Evolutionary conservation across 2,113 vertebrate genomes (phyloP), one percentile per base, ranked within the genome.

Genomic region (Sclerurus mexicanus): DNA sequence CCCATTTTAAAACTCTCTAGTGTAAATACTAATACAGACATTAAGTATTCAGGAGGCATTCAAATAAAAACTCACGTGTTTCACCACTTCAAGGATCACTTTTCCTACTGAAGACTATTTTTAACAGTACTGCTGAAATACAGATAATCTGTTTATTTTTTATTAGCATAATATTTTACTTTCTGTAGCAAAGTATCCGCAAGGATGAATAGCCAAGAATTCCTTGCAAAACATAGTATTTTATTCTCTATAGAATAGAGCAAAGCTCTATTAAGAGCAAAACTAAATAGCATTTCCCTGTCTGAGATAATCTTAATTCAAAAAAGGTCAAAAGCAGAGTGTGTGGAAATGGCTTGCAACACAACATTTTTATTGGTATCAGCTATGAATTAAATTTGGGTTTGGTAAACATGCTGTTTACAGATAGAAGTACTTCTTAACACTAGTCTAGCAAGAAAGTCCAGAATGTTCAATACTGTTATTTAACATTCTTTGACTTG

Each of bases 41-140:
- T 89, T 92, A 92, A 92, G 77, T 82, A 92, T 93, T 96, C 95
- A 92, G 86, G 76, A 95, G 74, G 90, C 95, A 96, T 94, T 96
- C 62, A 93, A 93, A 84, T 89, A 96, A 79, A 93, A 90, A 92
- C 21, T 86, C 93, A 88, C 4, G 2, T 86, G 85, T 82, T 90
- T 89, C 44, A 86, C n/a, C 40, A 90, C 58, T 83, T 75, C 81
- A 87, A 84, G n/a, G 49, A 96, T 68, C 59, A 55, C 22, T 93
- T 87, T 91, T 84, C 77, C 84, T 89, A 42, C 52, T 72, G 47
- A 85, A 91, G 58, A 72, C 66, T 95, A n/a, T 87, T 94, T 95
- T 95, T 94, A 89, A 64, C 25, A 64, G 64, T 81, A 84, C 27
- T 79, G 62, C 62, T 89, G 56, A 85, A 92, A 92, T 56, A 81